Base-by-base conservation (phyloP, 2,797 vertebrate genomes). In the Halcyon smyrnensis region DNA sequence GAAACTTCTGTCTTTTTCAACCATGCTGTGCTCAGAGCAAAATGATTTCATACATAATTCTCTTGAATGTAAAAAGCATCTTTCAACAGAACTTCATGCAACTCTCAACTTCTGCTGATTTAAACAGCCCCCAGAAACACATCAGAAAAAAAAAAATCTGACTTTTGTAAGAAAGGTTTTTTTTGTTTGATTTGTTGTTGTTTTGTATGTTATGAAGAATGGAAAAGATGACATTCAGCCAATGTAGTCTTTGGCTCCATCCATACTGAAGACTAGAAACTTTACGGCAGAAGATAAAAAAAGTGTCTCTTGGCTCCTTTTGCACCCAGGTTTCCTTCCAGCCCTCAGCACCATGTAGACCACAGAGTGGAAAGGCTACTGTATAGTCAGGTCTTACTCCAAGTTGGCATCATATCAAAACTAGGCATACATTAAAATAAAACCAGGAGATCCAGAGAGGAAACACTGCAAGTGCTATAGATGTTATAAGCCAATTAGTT, bases 1-100 rank as follows among this genome's bases (percentile, higher is more conserved):
- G 64, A 91, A 67, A 30, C 25, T 88, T 67, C 60, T 88, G 51
- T 74, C 76, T 91, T 83, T 91, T 51, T 70, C 60, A 80, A 18
- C 36, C 36, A 36, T 67, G 51, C 54, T 30, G 50, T 23, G 50
- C 45, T 75, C 74, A 81, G 54, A 84, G 43, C 37, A 68, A 73
- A 39, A 60, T 1, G 7, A 53, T 64, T 71, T 89, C 28, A 4
- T 46, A 57, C 2, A 1, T 69, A 83, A 67, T 67, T 90, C 73
- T 71, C 37, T 37, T 41, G 56, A 88, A 83, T 45, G 14, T 24
- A 24, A 80, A 80, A 68, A 83, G 74, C 53, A 19, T 32, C 8
- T 90, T 56, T 90, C 85, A 37, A 68, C 45, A 57, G 53, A 48
- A 32, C 32, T 65, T 45, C 4, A 9, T 8, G 10, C 12, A 57